These are phyloP conservation scores for Lophochroa leadbeateri DNA, from an alignment of 2,113 vertebrate genomes.

Conservation along the genomic window DNA sequence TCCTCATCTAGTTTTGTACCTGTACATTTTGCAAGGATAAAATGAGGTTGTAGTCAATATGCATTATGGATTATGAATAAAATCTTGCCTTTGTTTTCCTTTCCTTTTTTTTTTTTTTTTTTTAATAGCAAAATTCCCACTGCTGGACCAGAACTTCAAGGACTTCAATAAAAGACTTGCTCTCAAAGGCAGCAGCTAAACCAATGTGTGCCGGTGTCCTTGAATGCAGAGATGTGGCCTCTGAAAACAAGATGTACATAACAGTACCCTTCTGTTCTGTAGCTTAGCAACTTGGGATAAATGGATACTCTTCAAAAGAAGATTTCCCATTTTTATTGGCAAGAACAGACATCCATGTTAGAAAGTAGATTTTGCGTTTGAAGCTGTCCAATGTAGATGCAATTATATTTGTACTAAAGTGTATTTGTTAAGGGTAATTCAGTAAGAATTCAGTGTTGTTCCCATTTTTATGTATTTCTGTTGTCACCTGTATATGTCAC, in stretches of 20 bases:
- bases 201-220: not conserved
- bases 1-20: not conserved
- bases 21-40: not conserved
- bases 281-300: not conserved
- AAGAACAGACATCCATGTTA: not conserved
- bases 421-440: not conserved
- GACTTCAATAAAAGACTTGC: not conserved
- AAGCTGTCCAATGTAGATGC: not conserved
- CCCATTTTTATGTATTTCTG: not conserved
- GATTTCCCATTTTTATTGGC: slow-evolving; percentile 15
- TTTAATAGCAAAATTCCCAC: not conserved
- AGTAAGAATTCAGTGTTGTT: not conserved
- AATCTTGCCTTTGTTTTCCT: not conserved
- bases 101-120: no score
- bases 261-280: slow-evolving; percentile 2
- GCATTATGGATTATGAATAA: not conserved
- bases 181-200: not conserved
- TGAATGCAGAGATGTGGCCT: not conserved
- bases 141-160: not conserved
- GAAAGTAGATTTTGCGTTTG: not conserved
- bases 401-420: not conserved
- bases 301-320: slow-evolving; percentile 1
- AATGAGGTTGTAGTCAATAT: not conserved
- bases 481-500: not conserved
- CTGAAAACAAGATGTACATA: not conserved